Evolutionary conservation across 1,140 invertebrate species (phyloP).

Genomic region (Apis dorsata): DNA sequence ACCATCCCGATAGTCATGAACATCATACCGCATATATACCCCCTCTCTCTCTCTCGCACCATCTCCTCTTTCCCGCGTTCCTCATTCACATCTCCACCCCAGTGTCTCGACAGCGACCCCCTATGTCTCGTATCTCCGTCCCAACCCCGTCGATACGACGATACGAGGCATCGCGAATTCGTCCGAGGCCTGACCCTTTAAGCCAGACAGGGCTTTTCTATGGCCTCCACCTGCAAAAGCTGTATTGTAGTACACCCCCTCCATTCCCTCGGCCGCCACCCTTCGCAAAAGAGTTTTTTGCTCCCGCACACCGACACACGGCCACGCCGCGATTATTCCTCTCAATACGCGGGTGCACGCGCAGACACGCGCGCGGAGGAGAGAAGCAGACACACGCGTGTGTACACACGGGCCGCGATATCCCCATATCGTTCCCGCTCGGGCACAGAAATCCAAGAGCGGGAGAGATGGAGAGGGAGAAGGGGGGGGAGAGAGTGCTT

Average conservation of each 20-base stretch:
- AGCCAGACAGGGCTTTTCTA: slow-evolving; percentile 76
- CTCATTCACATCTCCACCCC: too few species aligned
- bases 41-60: too few species aligned
- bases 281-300: slow-evolving; percentile 71
- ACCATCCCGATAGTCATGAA: too few species aligned
- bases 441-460: slow-evolving; percentile 40
- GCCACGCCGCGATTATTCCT: slow-evolving; percentile 49
- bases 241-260: slow-evolving; percentile 67
- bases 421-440: slow-evolving; percentile 61
- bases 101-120: not conserved
- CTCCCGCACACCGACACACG: slow-evolving; percentile 58
- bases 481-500: slow-evolving; percentile 48
- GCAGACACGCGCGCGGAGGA: slow-evolving; percentile 26
- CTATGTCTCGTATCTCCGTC: not conserved
- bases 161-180: slow-evolving; percentile 52
- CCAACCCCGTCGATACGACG: slow-evolving; percentile 17
- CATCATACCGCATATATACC: too few species aligned
- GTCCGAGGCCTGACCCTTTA: slow-evolving; percentile 74
- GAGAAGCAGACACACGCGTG: slow-evolving; percentile 26
- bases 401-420: slow-evolving; percentile 51
- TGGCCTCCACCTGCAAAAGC: slow-evolving; percentile 71
- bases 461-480: not conserved
- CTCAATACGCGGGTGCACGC: slow-evolving; percentile 32
- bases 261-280: slow-evolving; percentile 5
- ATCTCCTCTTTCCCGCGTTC: too few species aligned